These are phyloP conservation scores for Poecilia latipinna DNA, from an alignment of 2,113 vertebrate genomes.

Conservation along the genomic window DNA sequence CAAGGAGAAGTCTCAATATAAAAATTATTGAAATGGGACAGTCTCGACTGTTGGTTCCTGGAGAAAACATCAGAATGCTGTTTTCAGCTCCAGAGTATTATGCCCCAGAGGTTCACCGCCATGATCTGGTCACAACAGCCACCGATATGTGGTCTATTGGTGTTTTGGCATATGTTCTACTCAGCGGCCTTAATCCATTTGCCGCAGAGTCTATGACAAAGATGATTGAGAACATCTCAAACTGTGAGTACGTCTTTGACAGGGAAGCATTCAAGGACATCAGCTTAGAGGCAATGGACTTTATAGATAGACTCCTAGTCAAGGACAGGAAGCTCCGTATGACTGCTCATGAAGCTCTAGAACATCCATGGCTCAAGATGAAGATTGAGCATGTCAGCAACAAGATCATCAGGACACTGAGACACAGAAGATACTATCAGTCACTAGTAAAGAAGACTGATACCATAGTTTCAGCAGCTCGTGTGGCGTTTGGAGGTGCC, in stretches of 20 bases:
- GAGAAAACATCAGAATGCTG: conserved; percentile 93
- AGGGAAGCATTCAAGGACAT: conserved; percentile 94
- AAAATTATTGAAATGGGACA: conserved; percentile 98
- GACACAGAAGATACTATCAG: conserved; percentile 96
- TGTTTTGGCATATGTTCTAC: conserved; percentile 91
- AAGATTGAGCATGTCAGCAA: conserved; percentile 89
- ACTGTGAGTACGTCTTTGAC: conserved; percentile 93
- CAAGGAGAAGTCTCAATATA: conserved; percentile 87
- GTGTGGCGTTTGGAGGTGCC: conserved; percentile 90
- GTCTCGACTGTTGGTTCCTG: conserved; percentile 90
- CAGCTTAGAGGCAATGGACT: conserved; percentile 94
- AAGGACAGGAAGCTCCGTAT: conserved; percentile 95
- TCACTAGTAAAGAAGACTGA: conserved; percentile 90
- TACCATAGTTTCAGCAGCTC: conserved; percentile 90
- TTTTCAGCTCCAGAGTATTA: conserved; percentile 95
- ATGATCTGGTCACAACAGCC: conserved; percentile 90
- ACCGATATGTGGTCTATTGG: conserved; percentile 99
- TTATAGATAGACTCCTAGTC: conserved; percentile 91
- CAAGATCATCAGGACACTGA: conserved; percentile 92
- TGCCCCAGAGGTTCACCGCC: conserved; percentile 94
- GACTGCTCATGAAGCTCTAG: conserved; percentile 93
- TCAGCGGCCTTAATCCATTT: conserved; percentile 96
- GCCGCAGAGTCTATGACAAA: conserved; percentile 93
- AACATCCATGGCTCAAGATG: conserved; percentile 94
- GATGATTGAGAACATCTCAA: conserved; percentile 92